These are phyloP conservation scores for Stictocephala bisonia DNA, from an alignment of 2,888 invertebrate species.

Conservation along the genomic window DNA sequence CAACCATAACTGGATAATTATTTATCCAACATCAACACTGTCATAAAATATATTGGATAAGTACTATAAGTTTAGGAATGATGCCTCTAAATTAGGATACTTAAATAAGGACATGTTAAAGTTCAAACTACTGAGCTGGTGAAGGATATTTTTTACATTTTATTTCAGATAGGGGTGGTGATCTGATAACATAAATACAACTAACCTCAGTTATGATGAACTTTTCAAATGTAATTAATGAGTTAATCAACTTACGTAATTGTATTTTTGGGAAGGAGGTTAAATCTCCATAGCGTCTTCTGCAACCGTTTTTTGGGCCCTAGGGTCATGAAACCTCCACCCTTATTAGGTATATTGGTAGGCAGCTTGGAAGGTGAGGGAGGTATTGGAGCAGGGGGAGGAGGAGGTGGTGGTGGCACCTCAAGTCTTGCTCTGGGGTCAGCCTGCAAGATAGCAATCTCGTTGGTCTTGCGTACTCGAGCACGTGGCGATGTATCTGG, in stretches of 20 bases:
- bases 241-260: slow-evolving; percentile 57
- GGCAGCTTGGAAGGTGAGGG: slow-evolving; percentile 56
- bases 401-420: slow-evolving; percentile 57
- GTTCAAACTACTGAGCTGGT: too few species aligned
- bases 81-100: too few species aligned
- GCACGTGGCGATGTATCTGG: slow-evolving; percentile 86
- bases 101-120: too few species aligned
- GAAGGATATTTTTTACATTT: too few species aligned
- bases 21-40: too few species aligned
- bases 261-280: slow-evolving; percentile 68
- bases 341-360: slow-evolving; percentile 46
- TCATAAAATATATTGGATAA: too few species aligned
- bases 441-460: slow-evolving; percentile 66
- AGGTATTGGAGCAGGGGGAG: slow-evolving; percentile 55
- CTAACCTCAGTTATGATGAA: too few species aligned
- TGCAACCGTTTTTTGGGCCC: slow-evolving; percentile 87
- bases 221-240: too few species aligned
- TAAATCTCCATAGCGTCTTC: slow-evolving; percentile 89
- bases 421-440: slow-evolving; percentile 82
- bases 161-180: too few species aligned
- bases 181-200: too few species aligned
- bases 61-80: too few species aligned
- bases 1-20: too few species aligned
- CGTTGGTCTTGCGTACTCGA: slow-evolving; percentile 69
- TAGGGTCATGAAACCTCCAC: slow-evolving; percentile 85